Evolutionary conservation across 2,797 vertebrate genomes (phyloP).

Genomic region (Dipus sagitta): DNA sequence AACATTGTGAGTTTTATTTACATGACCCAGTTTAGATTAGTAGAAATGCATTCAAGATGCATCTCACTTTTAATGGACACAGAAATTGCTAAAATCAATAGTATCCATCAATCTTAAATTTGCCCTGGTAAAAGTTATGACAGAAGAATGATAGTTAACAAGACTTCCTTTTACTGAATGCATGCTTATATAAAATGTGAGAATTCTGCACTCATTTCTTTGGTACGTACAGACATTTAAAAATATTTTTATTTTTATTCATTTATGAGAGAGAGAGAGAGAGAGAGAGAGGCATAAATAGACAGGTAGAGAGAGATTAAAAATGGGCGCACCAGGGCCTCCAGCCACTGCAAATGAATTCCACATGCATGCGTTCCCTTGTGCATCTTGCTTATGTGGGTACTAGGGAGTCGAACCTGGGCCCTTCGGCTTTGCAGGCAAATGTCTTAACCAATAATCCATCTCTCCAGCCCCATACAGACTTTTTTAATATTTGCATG

Average conservation of each 20-base stretch:
- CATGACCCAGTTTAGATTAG: not conserved
- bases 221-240: not conserved
- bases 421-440: no score
- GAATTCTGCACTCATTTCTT: constrained; percentile 32
- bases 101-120: not conserved
- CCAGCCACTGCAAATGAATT: no score
- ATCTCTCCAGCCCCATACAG: no score
- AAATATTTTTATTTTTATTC: not conserved
- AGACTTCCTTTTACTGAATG: not conserved
- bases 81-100: constrained; percentile 37
- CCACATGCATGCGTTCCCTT: no score
- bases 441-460: no score
- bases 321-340: no score
- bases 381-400: no score
- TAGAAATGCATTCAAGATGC: constrained; percentile 29
- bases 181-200: constrained; percentile 39
- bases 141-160: not conserved
- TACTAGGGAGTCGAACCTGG: no score
- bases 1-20: not conserved
- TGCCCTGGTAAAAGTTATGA: not conserved
- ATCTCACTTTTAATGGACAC: constrained; percentile 39
- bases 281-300: no score
- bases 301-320: no score
- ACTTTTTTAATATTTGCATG: not conserved
- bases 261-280: no score